phyloP scores from a whole-genome alignment of 2,888 invertebrate species.

The Eupithecia inturbata region DNA sequence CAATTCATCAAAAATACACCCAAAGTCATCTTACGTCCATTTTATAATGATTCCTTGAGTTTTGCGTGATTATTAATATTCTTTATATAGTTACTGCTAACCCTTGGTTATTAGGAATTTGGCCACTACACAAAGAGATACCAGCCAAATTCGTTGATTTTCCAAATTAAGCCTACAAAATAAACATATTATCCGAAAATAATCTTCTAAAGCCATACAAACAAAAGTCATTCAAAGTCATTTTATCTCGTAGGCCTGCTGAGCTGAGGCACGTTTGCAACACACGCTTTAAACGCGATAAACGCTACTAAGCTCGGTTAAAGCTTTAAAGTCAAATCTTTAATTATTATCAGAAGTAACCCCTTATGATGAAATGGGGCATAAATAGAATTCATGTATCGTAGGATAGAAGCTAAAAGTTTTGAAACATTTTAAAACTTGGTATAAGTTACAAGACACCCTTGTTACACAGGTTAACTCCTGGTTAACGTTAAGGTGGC shows the following conservation, averaged over 20 bases:
- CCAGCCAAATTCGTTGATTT: neutral
- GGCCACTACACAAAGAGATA: neutral
- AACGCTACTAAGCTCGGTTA: neutral
- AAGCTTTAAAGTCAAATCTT: neutral
- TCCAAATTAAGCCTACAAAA: conserved; percentile 16
- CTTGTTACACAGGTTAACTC: neutral
- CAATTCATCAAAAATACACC: too few relatives aligned
- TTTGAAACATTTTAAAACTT: too few relatives aligned
- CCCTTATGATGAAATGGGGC: neutral
- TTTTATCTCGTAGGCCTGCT: conserved; percentile 12
- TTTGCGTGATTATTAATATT: neutral
- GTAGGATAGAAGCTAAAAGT: too few relatives aligned
- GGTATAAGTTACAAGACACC: neutral
- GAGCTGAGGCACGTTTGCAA: neutral
- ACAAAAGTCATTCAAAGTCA: conserved; percentile 51
- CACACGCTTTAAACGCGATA: neutral
- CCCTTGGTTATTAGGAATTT: neutral
- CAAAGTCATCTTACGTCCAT: neutral
- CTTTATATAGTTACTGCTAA: neutral
- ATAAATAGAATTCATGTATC: too few relatives aligned
- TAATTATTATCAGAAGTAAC: neutral
- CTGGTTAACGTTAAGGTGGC: neutral
- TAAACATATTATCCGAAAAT: conserved; percentile 31
- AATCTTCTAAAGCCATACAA: conserved; percentile 30
- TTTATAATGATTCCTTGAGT: neutral